Base-by-base conservation (phyloP, 1,140 invertebrate genomes). In the Bilobella aurantiaca region DNA sequence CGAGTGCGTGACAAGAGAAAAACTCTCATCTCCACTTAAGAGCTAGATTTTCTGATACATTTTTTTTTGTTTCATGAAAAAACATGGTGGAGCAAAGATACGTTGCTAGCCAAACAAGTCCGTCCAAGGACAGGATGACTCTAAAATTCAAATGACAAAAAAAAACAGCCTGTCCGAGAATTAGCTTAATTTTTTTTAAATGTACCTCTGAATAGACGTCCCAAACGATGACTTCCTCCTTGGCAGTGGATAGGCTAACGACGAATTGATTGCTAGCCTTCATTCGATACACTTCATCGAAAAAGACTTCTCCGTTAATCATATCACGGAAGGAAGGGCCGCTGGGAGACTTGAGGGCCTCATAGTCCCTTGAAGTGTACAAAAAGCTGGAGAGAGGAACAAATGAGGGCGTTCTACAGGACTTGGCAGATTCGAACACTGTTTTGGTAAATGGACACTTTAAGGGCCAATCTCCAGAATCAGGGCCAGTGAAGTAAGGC, bases 151-250 rank as follows among this genome's bases (percentile, higher is more conserved):
- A n/a, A n/a, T n/a, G n/a, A n/a, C n/a, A n/a, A n/a, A n/a, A n/a
- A n/a, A n/a, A 42, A 42, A 8, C 8, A 42, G 8, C 18, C 8
- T 12, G 34, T 42, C 34, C 8, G 8, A 42, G 8, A 12, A 42
- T 18, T 42, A 18, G 18, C 8, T 42, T 8, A 42, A 18, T 42
- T 42, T 18, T 12, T 12, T 53, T 37, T 66, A 37, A 61, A 53
- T 23, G 5, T 53, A 53, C 49, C 23, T 69, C 67, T 53, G 77
- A 79, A 79, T 81, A 77, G 5, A 86, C 81, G 79, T 87, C 83
- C 88, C 89, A 91, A 3, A 92, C 87, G 71, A 83, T 85, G 34
- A 92, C 85, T 76, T 89, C 86, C 68, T 88, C 86, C 5, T 82
- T 76, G 58, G 85, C 82, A 0, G 86, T 86, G 1, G 86, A 85